Evolutionary conservation across 2,797 vertebrate genomes (phyloP).

Genomic region (Hapalemur alaotrensis): DNA sequence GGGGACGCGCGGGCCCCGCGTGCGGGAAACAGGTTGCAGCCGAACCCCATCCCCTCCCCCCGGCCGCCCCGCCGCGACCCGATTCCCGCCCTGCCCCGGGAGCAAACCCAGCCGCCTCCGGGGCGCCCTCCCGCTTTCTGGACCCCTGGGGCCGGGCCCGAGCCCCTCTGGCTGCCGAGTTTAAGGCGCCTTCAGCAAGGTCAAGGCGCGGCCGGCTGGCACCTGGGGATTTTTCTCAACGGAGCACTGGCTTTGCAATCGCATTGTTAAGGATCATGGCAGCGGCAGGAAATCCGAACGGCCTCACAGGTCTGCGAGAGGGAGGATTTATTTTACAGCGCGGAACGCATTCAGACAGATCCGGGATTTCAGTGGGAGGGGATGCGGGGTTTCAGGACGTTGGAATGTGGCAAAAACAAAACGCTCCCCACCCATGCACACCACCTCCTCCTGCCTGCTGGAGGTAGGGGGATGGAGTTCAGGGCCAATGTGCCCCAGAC

Average conservation of each 20-base stretch:
- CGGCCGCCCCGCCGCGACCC: not conserved
- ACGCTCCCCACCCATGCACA: constrained; percentile 33
- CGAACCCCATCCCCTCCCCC: not conserved
- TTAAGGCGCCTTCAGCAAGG: constrained; percentile 65
- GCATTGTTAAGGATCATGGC: constrained; percentile 43
- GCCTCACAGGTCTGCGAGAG: constrained; percentile 28
- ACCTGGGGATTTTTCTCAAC: constrained; percentile 19
- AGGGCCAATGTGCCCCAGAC: constrained; percentile 4
- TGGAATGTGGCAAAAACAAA: constrained; percentile 63
- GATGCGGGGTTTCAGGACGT: constrained; percentile 1
- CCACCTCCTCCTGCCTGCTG: constrained; percentile 4
- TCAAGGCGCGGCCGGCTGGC: constrained; percentile 57
- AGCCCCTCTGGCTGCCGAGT: not conserved
- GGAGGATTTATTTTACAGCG: constrained; percentile 44
- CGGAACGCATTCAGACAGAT: constrained; percentile 42
- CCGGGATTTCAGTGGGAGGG: constrained; percentile 39
- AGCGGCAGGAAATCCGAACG: constrained; percentile 54
- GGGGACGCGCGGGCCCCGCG: not conserved
- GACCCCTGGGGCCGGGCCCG: not conserved
- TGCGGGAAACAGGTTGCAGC: constrained; percentile 69
- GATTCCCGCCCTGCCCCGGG: not conserved
- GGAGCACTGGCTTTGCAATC: not conserved
- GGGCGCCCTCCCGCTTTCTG: not conserved
- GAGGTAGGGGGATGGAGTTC: not conserved
- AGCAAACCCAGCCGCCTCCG: not conserved